Base-by-base conservation (phyloP, 1,140 invertebrate genomes). In the Globodera rostochiensis region DNA sequence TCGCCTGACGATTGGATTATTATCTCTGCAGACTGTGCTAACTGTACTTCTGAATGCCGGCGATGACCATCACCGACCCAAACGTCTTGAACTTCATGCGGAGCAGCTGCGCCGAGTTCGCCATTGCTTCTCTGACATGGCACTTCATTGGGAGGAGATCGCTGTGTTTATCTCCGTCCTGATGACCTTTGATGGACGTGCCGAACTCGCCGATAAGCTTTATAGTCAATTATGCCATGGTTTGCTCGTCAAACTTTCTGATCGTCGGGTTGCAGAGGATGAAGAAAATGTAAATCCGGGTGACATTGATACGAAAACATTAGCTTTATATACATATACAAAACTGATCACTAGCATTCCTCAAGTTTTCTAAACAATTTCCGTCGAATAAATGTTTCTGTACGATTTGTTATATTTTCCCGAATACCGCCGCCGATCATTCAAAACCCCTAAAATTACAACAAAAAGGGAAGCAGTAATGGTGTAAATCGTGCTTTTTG, bases 251-350 rank as follows among this genome's bases (percentile, higher is more conserved):
- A 57, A 76, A 76, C 25, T 76, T 47, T 60, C 74, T 45, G 74
- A 21, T 19, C 25, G 74, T 36, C 36, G 36, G 21, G 53, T n/a
- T 76, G 47, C 50, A 15, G 74, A 76, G 8, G 57, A 64, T 64
- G 74, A 45, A n/a, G 74, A 76, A 76, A 76, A 76, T 21, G 66
- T 76, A 15, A 66, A 76, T 50, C 50, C 74, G 19, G 19, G 57
- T 45, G 49, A 76, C 19, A 53, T 57, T 19, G 19, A 64, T 6
- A n/a, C 57, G 11, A 19, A 64, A 64, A 19, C 57, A 11, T 6
- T 64, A 19, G 57, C 5, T 64, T n/a, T 64, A 19, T 64, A 64
- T 36, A 36, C 36, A 36, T 36, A 36, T 19, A 64, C 57, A 64
- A 64, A 64, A 64, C 57, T 64, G 13, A 19, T 64, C 1, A 15